Percentiles rank a stretch among this genome's conserved stretches.
Evolutionary conservation across 2,113 vertebrate genomes (phyloP).

Genomic region (Scopus umbretta): DNA sequence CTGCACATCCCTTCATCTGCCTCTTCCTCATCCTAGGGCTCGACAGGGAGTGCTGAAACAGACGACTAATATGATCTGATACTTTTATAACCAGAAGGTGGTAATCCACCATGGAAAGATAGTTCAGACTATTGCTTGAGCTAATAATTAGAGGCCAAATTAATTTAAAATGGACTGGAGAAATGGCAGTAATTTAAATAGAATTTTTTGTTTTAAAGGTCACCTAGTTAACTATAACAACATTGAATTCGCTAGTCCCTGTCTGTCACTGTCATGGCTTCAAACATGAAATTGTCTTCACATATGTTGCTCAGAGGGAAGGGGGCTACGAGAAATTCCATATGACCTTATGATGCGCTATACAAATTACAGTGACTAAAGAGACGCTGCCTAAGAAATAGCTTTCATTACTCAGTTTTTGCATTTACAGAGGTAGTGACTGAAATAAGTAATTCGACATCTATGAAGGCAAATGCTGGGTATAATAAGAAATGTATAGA

Average conservation of each 20-base stretch:
- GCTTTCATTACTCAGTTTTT: background rate
- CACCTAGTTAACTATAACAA: background rate
- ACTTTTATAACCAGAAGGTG: background rate
- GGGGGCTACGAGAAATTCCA: background rate
- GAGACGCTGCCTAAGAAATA: background rate
- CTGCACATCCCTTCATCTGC: background rate
- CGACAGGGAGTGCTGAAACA: background rate
- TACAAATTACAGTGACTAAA: background rate
- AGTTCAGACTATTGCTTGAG: background rate
- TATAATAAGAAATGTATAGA: background rate
- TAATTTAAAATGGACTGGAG: background rate
- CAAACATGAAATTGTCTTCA: background rate
- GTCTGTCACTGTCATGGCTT: background rate
- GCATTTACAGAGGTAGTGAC: background rate
- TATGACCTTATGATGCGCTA: background rate
- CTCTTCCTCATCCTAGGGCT: background rate
- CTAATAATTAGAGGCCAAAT: background rate
- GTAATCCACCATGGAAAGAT: background rate
- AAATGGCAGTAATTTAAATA: background rate
- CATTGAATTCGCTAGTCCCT: background rate
- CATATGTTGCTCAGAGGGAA: background rate
- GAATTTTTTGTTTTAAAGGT: background rate
- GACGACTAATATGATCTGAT: background rate
- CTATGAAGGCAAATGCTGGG: background rate
- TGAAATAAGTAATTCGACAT: background rate